Evolutionary conservation across 2,888 invertebrate genomes (phyloP), one percentile per base, ranked within the genome.

Genomic region (Leucophenga montana): DNA sequence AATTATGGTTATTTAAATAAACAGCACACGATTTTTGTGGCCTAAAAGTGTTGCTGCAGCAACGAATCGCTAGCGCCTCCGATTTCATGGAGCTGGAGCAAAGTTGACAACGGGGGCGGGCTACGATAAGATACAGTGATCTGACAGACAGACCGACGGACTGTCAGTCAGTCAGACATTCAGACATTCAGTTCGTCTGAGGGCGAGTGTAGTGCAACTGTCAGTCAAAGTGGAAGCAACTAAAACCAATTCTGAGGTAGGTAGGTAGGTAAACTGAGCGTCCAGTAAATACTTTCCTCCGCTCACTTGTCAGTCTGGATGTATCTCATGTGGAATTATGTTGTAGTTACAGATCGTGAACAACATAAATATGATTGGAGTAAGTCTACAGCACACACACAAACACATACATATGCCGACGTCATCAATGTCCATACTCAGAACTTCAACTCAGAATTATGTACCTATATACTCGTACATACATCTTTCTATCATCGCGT

Each of bases 1-100:
- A 87, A 87, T 87, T 87, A 87, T 85, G 85, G 86, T 87, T 85
- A 87, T 87, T 87, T 87, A 85, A 86, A 86, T 86, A 87, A 87
- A 86, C 85, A 87, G 86, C 86, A 85, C 87, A 87, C 86, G 87
- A 87, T 86, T 87, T 85, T 84, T 84, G 77, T 82, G 77, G 78
- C 66, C 72, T 78, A 80, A 84, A 82, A 78, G 83, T 80, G 82
- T 83, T 82, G 79, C 75, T 61, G 31, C 70, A 69, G 78, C 75
- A 71, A 77, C 69, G 75, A 73, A 76, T 77, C 74, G 73, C 71
- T 78, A 78, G 78, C 82, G 81, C 81, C 83, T 83, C 74, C 73
- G 73, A 79, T 77, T 79, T 77, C 78, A 79, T 13, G 27, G 14
- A 18, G 22, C 6, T 6, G 57, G 1, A 18, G 14, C 18, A 27